Conservation (phyloP, 2,888 invertebrate species). For the Tillus elongatus region DNA sequence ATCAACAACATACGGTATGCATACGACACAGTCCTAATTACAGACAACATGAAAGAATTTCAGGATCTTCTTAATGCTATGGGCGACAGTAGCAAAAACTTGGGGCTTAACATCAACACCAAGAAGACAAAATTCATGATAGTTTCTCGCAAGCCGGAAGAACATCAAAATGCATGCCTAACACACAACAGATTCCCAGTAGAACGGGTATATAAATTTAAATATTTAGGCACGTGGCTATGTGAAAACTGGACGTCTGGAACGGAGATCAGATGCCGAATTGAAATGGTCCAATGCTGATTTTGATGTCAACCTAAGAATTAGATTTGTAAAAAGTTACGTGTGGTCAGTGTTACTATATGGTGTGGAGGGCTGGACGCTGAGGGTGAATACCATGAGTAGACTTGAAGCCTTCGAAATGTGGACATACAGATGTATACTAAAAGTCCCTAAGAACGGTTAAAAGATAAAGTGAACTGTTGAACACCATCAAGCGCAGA, state of each 20-base stretch:
- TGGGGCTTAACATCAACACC: constrained; percentile 1
- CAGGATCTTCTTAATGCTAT: constrained; percentile 37
- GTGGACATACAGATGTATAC: too few species aligned
- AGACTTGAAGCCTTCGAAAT: too few species aligned
- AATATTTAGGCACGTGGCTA: neutral
- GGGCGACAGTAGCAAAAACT: constrained; percentile 45
- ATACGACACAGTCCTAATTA: too few species aligned
- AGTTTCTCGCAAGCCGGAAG: neutral
- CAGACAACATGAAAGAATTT: too few species aligned
- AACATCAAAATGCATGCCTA: constrained; percentile 4
- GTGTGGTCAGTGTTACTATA: constrained; percentile 8
- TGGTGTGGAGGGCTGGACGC: constrained; percentile 8
- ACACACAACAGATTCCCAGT: constrained; percentile 1
- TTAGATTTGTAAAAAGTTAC: constrained; percentile 8
- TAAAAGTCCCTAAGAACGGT: constrained; percentile 1
- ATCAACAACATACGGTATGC: constrained; percentile 10
- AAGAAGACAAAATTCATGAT: constrained; percentile 6
- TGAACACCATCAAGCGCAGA: constrained; percentile 4
- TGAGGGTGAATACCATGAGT: constrained; percentile 2
- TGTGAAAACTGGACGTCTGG: constrained; percentile 11
- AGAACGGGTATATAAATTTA: constrained; percentile 3
- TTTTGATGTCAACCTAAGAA: constrained; percentile 9
- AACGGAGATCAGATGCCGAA: constrained; percentile 9
- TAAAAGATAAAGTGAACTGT: neutral
- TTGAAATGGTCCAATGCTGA: constrained; percentile 7